Percentiles rank a stretch among this genome's conserved stretches.
Conservation (phyloP, 1,140 invertebrate species). For the Hylaeus anthracinus region DNA sequence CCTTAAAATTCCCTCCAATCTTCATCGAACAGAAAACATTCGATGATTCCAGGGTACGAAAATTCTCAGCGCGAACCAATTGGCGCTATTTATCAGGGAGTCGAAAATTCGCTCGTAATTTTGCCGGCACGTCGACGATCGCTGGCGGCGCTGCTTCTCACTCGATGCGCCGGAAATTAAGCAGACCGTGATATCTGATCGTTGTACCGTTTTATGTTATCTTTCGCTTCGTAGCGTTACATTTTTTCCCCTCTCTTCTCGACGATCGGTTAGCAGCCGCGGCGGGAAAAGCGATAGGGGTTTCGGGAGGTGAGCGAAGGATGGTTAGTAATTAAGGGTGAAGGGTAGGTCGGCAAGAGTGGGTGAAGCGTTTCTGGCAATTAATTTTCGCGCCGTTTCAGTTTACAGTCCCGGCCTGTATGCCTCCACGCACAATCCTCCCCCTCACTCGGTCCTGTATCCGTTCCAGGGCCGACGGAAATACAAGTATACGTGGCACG, state of each 20-base stretch:
- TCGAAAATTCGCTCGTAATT: background rate
- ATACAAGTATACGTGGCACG: constrained; percentile 3
- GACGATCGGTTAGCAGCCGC: constrained; percentile 7
- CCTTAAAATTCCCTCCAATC: too few species aligned
- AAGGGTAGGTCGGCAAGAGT: constrained; percentile 33
- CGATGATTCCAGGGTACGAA: too few species aligned
- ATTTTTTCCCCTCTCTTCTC: constrained; percentile 1
- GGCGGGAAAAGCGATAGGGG: constrained; percentile 25
- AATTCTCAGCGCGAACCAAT: background rate
- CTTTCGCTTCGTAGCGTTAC: constrained; percentile 17
- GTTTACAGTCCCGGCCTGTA: constrained; percentile 25
- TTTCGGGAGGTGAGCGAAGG: constrained; percentile 1
- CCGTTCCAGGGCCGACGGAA: background rate
- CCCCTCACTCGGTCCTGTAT: background rate
- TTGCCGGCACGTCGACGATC: background rate
- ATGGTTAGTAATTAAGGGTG: constrained; percentile 44
- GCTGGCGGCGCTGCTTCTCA: constrained; percentile 3
- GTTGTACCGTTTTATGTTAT: constrained; percentile 51
- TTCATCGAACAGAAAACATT: too few species aligned
- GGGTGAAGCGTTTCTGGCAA: constrained; percentile 41
- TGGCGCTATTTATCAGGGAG: constrained; percentile 13
- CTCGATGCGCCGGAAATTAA: constrained; percentile 45
- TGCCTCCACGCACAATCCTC: background rate
- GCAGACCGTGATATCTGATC: constrained; percentile 56
- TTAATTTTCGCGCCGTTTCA: constrained; percentile 50